phyloP scores from a whole-genome alignment of 2,797 vertebrate genomes.

The Odontamblyopus lacepedii region DNA sequence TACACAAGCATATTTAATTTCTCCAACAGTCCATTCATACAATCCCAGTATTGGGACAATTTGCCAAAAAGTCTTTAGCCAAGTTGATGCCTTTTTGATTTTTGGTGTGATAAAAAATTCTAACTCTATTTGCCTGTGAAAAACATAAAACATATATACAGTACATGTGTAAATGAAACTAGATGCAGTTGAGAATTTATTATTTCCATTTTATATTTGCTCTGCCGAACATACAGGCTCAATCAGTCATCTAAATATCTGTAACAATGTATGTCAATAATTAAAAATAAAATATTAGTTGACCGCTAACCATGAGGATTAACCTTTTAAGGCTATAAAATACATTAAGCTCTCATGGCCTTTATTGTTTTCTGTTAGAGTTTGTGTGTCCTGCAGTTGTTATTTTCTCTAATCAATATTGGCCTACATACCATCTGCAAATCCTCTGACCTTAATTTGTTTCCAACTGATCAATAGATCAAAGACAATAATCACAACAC shows the following conservation, averaged over 20 bases:
- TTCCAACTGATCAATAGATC: constrained; percentile 52
- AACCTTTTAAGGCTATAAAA: neutral
- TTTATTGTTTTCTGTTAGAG: constrained; percentile 29
- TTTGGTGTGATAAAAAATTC: neutral
- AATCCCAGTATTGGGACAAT: neutral
- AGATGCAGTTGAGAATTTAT: neutral
- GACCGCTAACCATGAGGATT: neutral
- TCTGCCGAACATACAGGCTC: neutral
- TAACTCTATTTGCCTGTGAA: neutral
- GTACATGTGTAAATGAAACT: neutral
- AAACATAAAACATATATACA: neutral
- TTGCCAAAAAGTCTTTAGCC: neutral
- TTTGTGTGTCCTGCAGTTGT: constrained; percentile 23
- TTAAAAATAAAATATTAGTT: neutral
- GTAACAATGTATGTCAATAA: neutral
- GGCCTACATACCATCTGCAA: constrained; percentile 61
- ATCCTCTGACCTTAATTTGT: constrained; percentile 64
- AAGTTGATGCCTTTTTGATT: neutral
- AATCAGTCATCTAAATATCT: neutral
- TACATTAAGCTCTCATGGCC: neutral
- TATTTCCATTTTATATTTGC: neutral
- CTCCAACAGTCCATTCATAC: no score
- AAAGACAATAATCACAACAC: constrained; percentile 38
- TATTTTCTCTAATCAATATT: constrained; percentile 49
- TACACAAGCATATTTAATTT: neutral